phyloP scores from a whole-genome alignment of 2,113 vertebrate species.

The Lagenorhynchus albirostris region DNA sequence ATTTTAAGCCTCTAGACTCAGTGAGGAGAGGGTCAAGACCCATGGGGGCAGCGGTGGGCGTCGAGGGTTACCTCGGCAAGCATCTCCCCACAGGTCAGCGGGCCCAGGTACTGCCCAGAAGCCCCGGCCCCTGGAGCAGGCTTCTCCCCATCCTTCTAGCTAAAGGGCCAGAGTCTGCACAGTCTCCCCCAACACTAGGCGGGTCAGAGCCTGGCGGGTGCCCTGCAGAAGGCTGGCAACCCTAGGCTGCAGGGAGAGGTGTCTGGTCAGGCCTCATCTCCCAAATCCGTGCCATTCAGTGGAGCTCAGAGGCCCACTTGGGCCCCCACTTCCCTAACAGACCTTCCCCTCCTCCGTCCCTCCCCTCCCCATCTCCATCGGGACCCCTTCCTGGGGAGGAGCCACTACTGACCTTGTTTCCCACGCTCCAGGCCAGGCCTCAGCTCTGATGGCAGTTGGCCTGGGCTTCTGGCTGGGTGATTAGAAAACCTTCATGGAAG shows the following conservation, averaged over 20 bases:
- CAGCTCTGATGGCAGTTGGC: neutral
- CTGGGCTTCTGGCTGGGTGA: neutral
- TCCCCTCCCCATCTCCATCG: neutral
- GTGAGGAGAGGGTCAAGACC: neutral
- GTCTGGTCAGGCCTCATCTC: neutral
- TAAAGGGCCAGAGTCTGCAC: neutral
- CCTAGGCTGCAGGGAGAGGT: too few relatives aligned
- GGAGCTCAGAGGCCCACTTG: neutral
- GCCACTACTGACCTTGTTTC: too few relatives aligned
- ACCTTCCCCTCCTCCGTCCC: neutral
- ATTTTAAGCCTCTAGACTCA: neutral
- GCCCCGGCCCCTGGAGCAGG: neutral
- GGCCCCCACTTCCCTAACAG: neutral
- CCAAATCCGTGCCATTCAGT: too few relatives aligned
- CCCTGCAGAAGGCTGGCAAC: neutral
- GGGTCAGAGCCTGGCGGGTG: fast-evolving
- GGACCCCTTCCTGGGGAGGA: neutral
- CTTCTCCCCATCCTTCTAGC: neutral
- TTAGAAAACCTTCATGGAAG: neutral
- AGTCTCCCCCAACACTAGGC: fast-evolving
- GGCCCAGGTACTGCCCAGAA: neutral
- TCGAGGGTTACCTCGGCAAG: neutral
- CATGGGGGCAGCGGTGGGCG: fast-evolving
- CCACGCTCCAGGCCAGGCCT: neutral
- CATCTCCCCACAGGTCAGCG: neutral